Conservation (phyloP, 2,797 vertebrate species). For the Microctenopoma lineatum region DNA sequence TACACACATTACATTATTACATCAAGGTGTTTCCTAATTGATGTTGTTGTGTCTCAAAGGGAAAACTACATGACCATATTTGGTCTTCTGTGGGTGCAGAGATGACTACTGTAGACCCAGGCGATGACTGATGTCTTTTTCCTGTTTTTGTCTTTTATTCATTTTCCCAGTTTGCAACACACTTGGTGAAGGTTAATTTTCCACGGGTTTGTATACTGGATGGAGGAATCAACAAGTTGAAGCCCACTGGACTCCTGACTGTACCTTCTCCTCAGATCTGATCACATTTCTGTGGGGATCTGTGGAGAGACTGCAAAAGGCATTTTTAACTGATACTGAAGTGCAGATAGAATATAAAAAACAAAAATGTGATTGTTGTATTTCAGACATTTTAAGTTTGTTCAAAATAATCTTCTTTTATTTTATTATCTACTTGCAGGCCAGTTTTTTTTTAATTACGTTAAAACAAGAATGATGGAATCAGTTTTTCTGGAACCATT, state of each 20-base stretch:
- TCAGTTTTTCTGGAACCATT: not conserved
- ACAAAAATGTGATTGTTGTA: not conserved
- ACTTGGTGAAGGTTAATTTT: slow-evolving; percentile 93
- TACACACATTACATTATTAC: not conserved
- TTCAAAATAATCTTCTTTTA: not conserved
- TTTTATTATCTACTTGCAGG: not conserved
- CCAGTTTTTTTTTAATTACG: not conserved
- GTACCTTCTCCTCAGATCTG: slow-evolving; percentile 96
- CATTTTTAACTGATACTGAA: slow-evolving; percentile 5
- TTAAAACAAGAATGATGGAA: slow-evolving; percentile 10
- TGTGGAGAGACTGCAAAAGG: slow-evolving; percentile 13
- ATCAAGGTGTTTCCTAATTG: not conserved
- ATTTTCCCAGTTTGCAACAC: slow-evolving; percentile 88
- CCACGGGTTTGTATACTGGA: slow-evolving; percentile 93
- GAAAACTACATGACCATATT: not conserved
- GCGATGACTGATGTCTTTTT: not conserved
- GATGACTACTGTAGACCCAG: not conserved
- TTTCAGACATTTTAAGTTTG: not conserved
- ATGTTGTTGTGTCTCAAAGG: not conserved
- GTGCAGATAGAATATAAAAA: not conserved
- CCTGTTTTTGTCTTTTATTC: fast-evolving
- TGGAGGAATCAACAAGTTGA: slow-evolving; percentile 97
- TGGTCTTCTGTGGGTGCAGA: not conserved
- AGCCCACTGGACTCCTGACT: slow-evolving; percentile 93
- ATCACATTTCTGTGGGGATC: slow-evolving; percentile 38